These are phyloP conservation scores for Monochamus alternatus DNA, from an alignment of 2,888 invertebrate genomes.

Conservation along the genomic window DNA sequence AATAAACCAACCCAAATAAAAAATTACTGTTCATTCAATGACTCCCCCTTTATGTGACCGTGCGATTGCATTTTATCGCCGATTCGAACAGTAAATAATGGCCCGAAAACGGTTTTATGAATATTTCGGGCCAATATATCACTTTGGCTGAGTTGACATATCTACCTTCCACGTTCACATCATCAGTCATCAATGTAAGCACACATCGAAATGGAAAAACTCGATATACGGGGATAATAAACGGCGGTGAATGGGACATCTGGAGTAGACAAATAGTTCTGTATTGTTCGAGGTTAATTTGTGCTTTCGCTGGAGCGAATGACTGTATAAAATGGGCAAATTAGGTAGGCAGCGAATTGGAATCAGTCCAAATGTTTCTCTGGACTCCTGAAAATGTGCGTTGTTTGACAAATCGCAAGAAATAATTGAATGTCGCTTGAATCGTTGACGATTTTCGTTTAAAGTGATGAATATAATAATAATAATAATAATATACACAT, in stretches of 20 bases:
- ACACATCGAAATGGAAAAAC: constrained; percentile 25
- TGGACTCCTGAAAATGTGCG: too few species aligned
- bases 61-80: constrained; percentile 16
- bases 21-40: not conserved
- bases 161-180: constrained; percentile 34
- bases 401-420: too few species aligned
- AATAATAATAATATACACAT: too few species aligned
- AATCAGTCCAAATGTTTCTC: too few species aligned
- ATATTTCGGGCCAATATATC: constrained; percentile 34
- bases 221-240: constrained; percentile 29
- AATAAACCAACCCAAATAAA: not conserved
- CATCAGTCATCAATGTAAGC: constrained; percentile 44
- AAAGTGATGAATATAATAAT: too few species aligned
- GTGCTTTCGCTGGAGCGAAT: not conserved
- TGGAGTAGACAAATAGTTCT: constrained; percentile 27
- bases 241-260: constrained; percentile 17
- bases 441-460: too few species aligned
- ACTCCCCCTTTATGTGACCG: not conserved
- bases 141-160: constrained; percentile 31
- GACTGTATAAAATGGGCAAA: constrained; percentile 2
- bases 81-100: constrained; percentile 28
- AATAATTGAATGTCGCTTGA: too few species aligned
- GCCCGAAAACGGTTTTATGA: constrained; percentile 32
- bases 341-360: not conserved
- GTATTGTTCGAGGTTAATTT: constrained; percentile 15